Evolutionary conservation across 2,888 invertebrate genomes (phyloP).

Genomic region (Eulithis prunata): DNA sequence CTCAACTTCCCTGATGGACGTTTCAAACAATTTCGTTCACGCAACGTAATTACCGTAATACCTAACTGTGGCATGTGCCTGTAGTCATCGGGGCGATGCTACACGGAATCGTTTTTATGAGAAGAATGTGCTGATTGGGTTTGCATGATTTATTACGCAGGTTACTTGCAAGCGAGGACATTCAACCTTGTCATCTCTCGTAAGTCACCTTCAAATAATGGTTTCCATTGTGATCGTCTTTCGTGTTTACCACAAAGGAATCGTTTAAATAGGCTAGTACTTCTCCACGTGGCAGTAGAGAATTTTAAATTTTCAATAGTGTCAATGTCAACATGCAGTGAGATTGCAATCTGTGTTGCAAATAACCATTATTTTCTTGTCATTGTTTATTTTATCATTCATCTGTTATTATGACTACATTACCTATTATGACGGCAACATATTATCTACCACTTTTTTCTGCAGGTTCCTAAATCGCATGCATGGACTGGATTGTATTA

Average conservation of each 20-base stretch:
- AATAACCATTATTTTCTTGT: too few relatives aligned
- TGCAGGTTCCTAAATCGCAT: too few relatives aligned
- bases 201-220: conserved; percentile 8
- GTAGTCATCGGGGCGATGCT: conserved; percentile 42
- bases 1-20: conserved; percentile 42
- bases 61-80: conserved; percentile 67
- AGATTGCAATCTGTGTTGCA: not conserved
- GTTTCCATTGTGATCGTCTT: conserved; percentile 16
- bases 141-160: conserved; percentile 36
- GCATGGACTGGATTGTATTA: too few relatives aligned
- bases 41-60: conserved; percentile 66
- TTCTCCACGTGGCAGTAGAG: not conserved
- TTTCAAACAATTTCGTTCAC: conserved; percentile 59
- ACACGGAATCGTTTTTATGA: conserved; percentile 52
- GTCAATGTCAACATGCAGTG: not conserved
- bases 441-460: too few relatives aligned
- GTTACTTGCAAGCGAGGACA: conserved; percentile 6
- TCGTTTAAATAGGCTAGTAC: not conserved
- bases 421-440: too few relatives aligned
- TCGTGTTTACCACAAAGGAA: conserved; percentile 3
- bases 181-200: conserved; percentile 18
- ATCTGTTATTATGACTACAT: too few relatives aligned
- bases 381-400: too few relatives aligned
- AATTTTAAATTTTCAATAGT: not conserved
- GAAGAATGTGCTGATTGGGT: conserved; percentile 44